Base-by-base conservation (phyloP, 2,888 invertebrate genomes). In the Smittia aterrima region DNA sequence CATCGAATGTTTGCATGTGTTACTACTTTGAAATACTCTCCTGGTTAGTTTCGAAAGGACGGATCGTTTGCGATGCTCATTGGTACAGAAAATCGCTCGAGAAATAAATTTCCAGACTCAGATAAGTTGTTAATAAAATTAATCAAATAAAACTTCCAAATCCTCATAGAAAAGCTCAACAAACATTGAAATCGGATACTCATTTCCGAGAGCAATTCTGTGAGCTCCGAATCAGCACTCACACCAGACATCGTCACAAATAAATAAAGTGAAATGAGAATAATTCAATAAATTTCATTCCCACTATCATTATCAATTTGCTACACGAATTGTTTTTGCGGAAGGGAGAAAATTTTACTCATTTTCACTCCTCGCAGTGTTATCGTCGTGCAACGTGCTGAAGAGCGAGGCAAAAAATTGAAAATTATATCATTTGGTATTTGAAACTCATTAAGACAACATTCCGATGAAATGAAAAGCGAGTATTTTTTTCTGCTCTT, bases 301-400 rank as follows among this genome's bases (percentile, higher is more conserved):
- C 32, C 72, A 18, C 72, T 40, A 62, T 62, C 20, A 72, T 72
- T 72, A 62, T 72, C 70, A 70, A 70, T 70, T 70, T 70, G 18
- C 54, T 54, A 70, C 54, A 54, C 25, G 53, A 70, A 70, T 53
- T 70, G 70, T 53, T 47, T 70, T 47, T 24, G 22, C 27, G 27
- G 18, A 2, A 27, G n/a, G 25, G 16, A 16, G 16, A 18, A 24
- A 58, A 22, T 58, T 58, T 24, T 58, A 24, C 58, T n/a, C 58
- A 47, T 47, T 47, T 47, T 47, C 47, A n/a, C 47, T 47, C 47
- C 47, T 47, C 47, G 47, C 38, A 7, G 13, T n/a, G 47, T 47
- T 47, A 47, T 47, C 47, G 38, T 38, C 38, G 32, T 6, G 32
- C 32, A 47, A n/a, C 47, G 47, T 32, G 47, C 47, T 47, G 47